These are phyloP conservation scores for Rynchops niger DNA, from an alignment of 2,113 vertebrate genomes.

Conservation along the genomic window DNA sequence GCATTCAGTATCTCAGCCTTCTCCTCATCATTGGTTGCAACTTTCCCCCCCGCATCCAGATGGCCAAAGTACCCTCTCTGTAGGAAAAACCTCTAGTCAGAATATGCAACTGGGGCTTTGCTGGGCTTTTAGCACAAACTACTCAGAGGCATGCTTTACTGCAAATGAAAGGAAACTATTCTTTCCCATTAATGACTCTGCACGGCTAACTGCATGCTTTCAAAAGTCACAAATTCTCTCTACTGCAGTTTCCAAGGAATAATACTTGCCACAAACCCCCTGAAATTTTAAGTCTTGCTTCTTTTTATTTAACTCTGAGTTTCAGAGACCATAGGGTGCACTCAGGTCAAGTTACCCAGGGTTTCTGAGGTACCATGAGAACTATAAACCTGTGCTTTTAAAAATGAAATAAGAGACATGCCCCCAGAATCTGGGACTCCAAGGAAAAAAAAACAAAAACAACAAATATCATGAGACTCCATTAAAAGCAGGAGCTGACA, in stretches of 20 bases:
- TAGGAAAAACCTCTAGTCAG: not conserved
- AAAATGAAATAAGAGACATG: not conserved
- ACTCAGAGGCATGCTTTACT: not conserved
- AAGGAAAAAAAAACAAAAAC: not conserved
- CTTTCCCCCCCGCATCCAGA: too few relatives aligned
- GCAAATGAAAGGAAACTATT: not conserved
- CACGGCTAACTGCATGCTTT: not conserved
- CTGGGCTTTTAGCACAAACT: not conserved
- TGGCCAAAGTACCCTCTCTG: not conserved
- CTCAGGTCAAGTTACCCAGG: not conserved
- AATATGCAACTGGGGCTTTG: rapidly evolving
- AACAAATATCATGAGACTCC: not conserved
- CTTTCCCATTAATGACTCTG: not conserved
- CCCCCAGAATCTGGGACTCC: not conserved
- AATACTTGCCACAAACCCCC: not conserved
- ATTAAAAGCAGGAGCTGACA: constrained; percentile 25
- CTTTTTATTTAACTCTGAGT: not conserved
- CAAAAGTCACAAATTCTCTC: not conserved
- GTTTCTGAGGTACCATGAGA: not conserved
- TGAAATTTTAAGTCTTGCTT: not conserved
- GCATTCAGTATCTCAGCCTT: too few relatives aligned
- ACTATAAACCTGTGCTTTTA: not conserved
- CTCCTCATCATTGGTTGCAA: too few relatives aligned
- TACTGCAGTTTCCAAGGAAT: not conserved
- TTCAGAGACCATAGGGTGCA: not conserved